Evolutionary conservation across 2,888 invertebrate species (phyloP).

Genomic region (Raillietiella orientalis): DNA sequence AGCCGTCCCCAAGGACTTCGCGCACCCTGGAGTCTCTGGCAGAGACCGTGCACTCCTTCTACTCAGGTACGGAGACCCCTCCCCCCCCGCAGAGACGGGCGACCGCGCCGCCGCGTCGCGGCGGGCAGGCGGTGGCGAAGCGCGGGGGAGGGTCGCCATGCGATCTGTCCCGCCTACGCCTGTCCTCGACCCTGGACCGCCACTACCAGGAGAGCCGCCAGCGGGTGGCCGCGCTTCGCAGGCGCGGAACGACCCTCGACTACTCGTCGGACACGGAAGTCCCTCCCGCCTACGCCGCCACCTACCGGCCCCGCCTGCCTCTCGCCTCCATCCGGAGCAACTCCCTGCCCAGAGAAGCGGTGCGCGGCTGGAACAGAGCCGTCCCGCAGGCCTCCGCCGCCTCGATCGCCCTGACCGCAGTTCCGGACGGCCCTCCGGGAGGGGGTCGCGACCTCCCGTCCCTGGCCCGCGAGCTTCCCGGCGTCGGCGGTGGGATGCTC

Average conservation of each 20-base stretch:
- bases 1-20: slow-evolving; percentile 29
- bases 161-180: slow-evolving; percentile 4
- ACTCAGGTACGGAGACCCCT: too few species aligned
- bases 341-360: too few species aligned
- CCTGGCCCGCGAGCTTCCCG: slow-evolving; percentile 7
- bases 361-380: too few species aligned
- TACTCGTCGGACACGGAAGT: slow-evolving; percentile 88
- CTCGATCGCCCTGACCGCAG: too few species aligned
- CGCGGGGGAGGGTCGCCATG: slow-evolving; percentile 7
- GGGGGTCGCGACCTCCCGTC: slow-evolving; percentile 7
- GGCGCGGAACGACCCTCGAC: slow-evolving; percentile 29
- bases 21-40: slow-evolving; percentile 52
- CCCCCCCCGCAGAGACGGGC: slow-evolving; percentile 3
- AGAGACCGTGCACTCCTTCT: slow-evolving; percentile 69
- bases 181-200: slow-evolving; percentile 12
- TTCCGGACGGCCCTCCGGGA: slow-evolving; percentile 7
- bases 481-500: slow-evolving; percentile 6
- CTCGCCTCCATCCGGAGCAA: too few species aligned
- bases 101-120: slow-evolving; percentile 5
- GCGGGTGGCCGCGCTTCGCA: slow-evolving; percentile 9
- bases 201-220: slow-evolving; percentile 11
- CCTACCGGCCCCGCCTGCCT: too few species aligned
- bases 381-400: slow-evolving; percentile 8
- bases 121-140: slow-evolving; percentile 7
- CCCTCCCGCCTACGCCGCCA: too few species aligned